Percentiles rank a stretch among this genome's conserved stretches.
Conservation (phyloP, 1,140 invertebrate species). For the Holotrichia oblita region DNA sequence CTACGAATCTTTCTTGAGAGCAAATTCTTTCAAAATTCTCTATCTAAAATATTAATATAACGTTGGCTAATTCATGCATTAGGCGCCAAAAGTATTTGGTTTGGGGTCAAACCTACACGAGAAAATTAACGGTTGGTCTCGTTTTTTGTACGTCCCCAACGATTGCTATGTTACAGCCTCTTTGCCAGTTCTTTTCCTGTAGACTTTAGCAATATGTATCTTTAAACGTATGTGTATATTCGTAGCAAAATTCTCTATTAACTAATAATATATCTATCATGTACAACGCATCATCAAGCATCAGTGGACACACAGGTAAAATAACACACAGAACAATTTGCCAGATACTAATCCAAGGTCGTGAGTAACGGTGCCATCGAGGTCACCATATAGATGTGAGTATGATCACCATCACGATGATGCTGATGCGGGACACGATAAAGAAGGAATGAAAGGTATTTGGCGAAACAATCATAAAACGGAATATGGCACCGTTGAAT, state of each 20-base stretch:
- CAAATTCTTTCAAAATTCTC: neutral
- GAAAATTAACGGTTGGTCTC: constrained; percentile 30
- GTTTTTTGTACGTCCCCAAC: neutral
- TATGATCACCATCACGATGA: constrained; percentile 6
- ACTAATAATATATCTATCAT: too few relatives aligned
- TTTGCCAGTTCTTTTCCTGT: neutral
- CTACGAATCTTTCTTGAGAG: too few relatives aligned
- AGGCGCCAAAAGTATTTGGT: constrained; percentile 14
- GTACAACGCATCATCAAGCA: neutral
- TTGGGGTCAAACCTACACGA: constrained; percentile 32
- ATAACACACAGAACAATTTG: constrained; percentile 21
- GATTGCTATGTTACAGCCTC: neutral
- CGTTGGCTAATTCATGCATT: neutral
- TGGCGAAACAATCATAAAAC: constrained; percentile 10
- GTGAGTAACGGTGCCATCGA: constrained; percentile 28
- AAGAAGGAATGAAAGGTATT: constrained; percentile 24
- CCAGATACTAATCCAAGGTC: constrained; percentile 34
- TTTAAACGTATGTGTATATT: neutral
- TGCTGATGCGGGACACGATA: neutral
- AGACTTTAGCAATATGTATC: neutral
- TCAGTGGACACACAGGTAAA: constrained; percentile 2
- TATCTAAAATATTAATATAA: neutral
- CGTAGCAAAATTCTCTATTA: neutral
- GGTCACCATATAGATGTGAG: neutral
- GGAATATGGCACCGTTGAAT: neutral